Percentiles rank a stretch among this genome's conserved stretches.
Evolutionary conservation across 1,140 invertebrate genomes (phyloP).

Genomic region (Popillia japonica): DNA sequence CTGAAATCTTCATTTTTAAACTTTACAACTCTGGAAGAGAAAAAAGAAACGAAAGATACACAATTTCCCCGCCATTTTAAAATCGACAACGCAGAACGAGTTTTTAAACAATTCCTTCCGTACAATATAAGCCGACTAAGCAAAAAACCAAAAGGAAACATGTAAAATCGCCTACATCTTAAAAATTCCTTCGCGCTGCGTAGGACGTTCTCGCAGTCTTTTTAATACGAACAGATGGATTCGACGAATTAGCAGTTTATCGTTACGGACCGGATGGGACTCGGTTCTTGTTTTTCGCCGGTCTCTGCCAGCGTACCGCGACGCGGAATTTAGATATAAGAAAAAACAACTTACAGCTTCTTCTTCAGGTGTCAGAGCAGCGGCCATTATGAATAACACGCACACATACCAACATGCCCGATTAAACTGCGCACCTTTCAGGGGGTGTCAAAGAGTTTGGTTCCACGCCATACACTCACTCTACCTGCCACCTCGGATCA

Average conservation of each 20-base stretch:
- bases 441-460: slow-evolving; percentile 21
- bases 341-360: slow-evolving; percentile 49
- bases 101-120: slow-evolving; percentile 28
- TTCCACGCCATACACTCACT: slow-evolving; percentile 1
- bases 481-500: neutral
- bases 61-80: slow-evolving; percentile 32
- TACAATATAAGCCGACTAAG: neutral
- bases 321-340: neutral
- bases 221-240: neutral
- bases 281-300: neutral
- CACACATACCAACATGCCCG: slow-evolving; percentile 43
- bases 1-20: no score
- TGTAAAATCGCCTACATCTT: slow-evolving; percentile 37
- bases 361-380: slow-evolving; percentile 49
- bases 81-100: slow-evolving; percentile 16
- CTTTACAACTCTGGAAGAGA: neutral
- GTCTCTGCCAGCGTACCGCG: neutral
- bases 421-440: slow-evolving; percentile 4
- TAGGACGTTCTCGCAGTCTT: neutral
- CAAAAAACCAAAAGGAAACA: neutral
- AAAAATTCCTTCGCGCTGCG: slow-evolving; percentile 23
- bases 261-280: neutral
- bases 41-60: neutral
- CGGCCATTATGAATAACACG: slow-evolving; percentile 46
- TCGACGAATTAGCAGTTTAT: neutral